Evolutionary conservation across 2,888 invertebrate genomes (phyloP).

Genomic region (Hemaris fuciformis): DNA sequence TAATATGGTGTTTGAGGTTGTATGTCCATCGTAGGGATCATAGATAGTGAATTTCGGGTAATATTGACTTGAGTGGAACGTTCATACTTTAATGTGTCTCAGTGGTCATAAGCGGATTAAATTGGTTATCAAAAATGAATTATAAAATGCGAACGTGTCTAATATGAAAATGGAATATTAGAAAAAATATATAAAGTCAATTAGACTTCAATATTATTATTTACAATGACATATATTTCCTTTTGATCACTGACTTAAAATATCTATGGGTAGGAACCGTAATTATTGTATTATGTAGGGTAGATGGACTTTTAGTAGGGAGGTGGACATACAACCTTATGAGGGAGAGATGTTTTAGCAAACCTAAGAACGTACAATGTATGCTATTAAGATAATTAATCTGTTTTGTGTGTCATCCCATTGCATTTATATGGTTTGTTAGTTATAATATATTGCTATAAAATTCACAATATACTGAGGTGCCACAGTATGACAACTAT

Average conservation of each 20-base stretch:
- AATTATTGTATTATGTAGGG: neutral
- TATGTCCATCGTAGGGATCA: conserved; percentile 12
- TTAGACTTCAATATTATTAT: too few species aligned
- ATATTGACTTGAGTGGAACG: neutral
- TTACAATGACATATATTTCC: too few species aligned
- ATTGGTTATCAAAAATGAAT: neutral
- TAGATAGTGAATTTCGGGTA: neutral
- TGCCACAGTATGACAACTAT: neutral
- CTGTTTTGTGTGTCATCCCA: conserved; percentile 20
- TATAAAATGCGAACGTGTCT: too few species aligned
- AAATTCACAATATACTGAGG: neutral
- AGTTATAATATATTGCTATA: conserved; percentile 8
- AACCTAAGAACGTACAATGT: conserved; percentile 10
- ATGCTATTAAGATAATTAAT: conserved; percentile 3
- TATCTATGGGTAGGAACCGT: neutral
- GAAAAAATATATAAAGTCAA: too few species aligned
- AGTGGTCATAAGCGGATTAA: neutral
- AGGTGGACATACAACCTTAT: conserved; percentile 3
- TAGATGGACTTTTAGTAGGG: neutral
- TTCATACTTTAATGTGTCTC: neutral
- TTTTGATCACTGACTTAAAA: neutral
- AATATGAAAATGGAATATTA: too few species aligned
- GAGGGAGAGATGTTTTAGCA: neutral
- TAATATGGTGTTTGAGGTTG: conserved; percentile 29
- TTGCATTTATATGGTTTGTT: conserved; percentile 21